Conservation (phyloP, 1,140 invertebrate genomes). For the Onthophagus taurus region DNA sequence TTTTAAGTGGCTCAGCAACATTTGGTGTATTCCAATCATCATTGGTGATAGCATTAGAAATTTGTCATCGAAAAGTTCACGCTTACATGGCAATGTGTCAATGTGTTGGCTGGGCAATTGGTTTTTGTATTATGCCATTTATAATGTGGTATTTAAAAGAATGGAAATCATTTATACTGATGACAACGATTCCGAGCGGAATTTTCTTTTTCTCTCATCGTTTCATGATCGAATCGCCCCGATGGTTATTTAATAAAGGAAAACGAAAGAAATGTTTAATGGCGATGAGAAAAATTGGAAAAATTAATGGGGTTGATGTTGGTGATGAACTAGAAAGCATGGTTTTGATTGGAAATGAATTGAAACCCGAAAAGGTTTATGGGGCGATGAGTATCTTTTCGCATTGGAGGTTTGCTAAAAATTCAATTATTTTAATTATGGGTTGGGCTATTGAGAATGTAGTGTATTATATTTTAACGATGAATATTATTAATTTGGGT, state of each 20-base stretch:
- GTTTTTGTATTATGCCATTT: conserved; percentile 45
- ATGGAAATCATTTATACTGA: conserved; percentile 42
- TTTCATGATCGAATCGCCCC: conserved; percentile 49
- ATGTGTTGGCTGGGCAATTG: conserved; percentile 42
- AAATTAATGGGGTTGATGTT: conserved; percentile 49
- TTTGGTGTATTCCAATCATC: conserved; percentile 14
- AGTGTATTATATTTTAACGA: conserved; percentile 49
- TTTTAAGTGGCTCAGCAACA: conserved; percentile 6
- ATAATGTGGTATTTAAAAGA: conserved; percentile 47
- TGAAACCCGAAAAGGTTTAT: conserved; percentile 35
- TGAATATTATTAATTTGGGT: conserved; percentile 51
- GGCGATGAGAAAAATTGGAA: conserved; percentile 50
- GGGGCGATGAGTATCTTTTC: conserved; percentile 48
- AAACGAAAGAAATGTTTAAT: conserved; percentile 46
- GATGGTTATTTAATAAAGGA: conserved; percentile 56
- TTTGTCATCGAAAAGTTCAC: conserved; percentile 28
- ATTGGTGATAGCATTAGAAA: conserved; percentile 19
- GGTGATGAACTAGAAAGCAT: conserved; percentile 30
- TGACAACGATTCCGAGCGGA: conserved; percentile 24
- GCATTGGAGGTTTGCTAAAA: conserved; percentile 44
- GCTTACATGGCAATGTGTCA: conserved; percentile 40
- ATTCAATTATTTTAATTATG: conserved; percentile 45
- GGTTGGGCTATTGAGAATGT: conserved; percentile 33
- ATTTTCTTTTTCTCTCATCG: conserved; percentile 33
- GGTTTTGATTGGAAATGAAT: conserved; percentile 28